Evolutionary conservation across 2,113 vertebrate genomes (phyloP), one percentile per base, ranked within the genome.

Genomic region (Loxodonta africana): DNA sequence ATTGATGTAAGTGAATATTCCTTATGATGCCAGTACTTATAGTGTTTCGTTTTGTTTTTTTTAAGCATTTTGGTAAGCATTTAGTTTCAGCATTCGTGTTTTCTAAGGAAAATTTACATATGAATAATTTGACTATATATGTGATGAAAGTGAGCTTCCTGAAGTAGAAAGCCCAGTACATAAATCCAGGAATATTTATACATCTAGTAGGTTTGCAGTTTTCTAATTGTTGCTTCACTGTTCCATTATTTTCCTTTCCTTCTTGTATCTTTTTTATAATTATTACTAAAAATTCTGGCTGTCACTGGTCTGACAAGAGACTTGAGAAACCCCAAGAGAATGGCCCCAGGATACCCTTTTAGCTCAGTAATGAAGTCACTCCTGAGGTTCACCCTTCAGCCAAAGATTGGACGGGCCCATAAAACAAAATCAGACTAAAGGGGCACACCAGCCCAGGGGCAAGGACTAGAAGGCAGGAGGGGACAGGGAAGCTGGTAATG

Each of bases 31-130:
- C 48, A 90, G 37, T 67, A 20, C 37, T 83, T 78, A 83, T 0
- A 76, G n/a, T 17, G 23, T 81, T 95, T 86, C 67, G 37, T 37
- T 60, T 57, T 71, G 1, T 69, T 30, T 21, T 28, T 62, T 71
- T 65, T 1, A 2, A 18, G 4, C 5, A 71, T 89, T 88, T 90
- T 53, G 14, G 74, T 85, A 81, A 51, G 85, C 25, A 89, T 92
- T 91, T 73, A 48, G 80, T 93, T 94, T 92, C 30, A 60, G 28
- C 65, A 46, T 91, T 94, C 33, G 44, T 94, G 23, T 94, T 88
- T 95, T 97, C 62, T 69, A 85, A 96, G 62, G 76, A 92, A 85
- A 85, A 30, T 80, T 92, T 92, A 76, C 81, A 67, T 44, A 23
- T 74, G 78, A 6, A 20, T 48, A 94, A 26, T 74, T 91, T 83